Base-by-base conservation (phyloP, 30 jellyfish, hydroid and myxozoan species). In the Mastigias papua region DNA sequence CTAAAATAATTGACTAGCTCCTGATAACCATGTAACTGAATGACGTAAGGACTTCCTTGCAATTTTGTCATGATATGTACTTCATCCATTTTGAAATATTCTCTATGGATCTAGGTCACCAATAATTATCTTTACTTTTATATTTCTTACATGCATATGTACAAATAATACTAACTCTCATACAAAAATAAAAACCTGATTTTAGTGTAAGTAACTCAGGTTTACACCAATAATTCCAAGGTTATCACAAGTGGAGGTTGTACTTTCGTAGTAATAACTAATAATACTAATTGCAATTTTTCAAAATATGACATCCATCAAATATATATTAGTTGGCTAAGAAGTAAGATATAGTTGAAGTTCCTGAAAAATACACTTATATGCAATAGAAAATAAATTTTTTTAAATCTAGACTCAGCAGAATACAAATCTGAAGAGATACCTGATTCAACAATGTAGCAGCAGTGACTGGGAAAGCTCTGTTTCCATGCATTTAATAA, bases 391-490 rank as follows among this genome's bases (percentile, higher is more conserved):
- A n/a, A n/a, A n/a, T n/a, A n/a, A n/a, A n/a, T n/a, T n/a, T n/a
- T n/a, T n/a, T n/a, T n/a, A n/a, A n/a, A 72, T 72, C 84, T 31
- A 33, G 33, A 68, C 68, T 72, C 68, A 10, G 79, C 11, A 51
- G 28, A 51, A 13, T 68, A 68, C 51, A 51, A 68, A 68, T 68
- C 57, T 16, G 9, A 31, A 2, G 11, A 72, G 68, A 68, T 7
- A 1, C 31, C 31, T 68, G 84, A 37, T 37, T 72, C 68, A 67
- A 72, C 67, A 72, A 31, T 72, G 84, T 72, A 42, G 84, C 84
- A 72, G 84, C 84, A 72, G 84, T 68, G 42, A 72, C 84, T 72
- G 84, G 68, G 35, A 72, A 72, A 31, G 84, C 84, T 72, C 69
- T 6, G 68, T 72, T 68, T 33, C 69, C 31, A 0, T 68, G 22